phyloP scores from a whole-genome alignment of 2,888 invertebrate genomes.

The Oscheius onirici region DNA sequence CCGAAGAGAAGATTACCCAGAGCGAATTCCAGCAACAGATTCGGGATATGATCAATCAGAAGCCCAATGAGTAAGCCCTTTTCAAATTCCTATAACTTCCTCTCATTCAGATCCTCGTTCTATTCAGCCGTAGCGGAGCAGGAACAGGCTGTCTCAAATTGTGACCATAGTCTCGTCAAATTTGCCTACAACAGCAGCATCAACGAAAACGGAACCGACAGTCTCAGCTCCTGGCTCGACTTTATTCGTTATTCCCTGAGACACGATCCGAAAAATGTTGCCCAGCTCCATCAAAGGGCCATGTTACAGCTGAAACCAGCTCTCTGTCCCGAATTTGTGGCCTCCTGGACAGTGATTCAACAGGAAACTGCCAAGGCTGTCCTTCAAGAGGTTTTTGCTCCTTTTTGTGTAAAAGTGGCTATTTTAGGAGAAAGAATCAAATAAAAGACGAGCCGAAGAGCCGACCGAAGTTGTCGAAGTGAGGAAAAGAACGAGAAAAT shows the following conservation, averaged over 20 bases:
- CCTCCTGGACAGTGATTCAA: conserved; percentile 21
- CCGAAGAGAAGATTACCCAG: conserved; percentile 2
- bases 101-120: background rate
- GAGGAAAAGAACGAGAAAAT: no score
- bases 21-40: background rate
- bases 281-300: conserved; percentile 9
- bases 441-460: no score
- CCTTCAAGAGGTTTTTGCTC: conserved; percentile 3
- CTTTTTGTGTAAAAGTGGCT: no score
- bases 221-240: conserved; percentile 17
- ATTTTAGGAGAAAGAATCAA: no score
- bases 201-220: conserved; percentile 6
- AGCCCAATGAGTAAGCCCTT: conserved; percentile 29
- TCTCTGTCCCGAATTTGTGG: conserved; percentile 20
- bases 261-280: background rate
- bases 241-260: conserved; percentile 5
- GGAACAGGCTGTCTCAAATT: conserved; percentile 4
- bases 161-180: conserved; percentile 12
- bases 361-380: conserved; percentile 3
- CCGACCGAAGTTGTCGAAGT: no score
- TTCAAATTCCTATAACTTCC: background rate
- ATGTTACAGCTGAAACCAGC: background rate
- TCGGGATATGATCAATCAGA: conserved; percentile 8
- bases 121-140: background rate
- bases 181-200: conserved; percentile 12